Conservation (phyloP, 1,140 invertebrate species). For the Adelges cooleyi region DNA sequence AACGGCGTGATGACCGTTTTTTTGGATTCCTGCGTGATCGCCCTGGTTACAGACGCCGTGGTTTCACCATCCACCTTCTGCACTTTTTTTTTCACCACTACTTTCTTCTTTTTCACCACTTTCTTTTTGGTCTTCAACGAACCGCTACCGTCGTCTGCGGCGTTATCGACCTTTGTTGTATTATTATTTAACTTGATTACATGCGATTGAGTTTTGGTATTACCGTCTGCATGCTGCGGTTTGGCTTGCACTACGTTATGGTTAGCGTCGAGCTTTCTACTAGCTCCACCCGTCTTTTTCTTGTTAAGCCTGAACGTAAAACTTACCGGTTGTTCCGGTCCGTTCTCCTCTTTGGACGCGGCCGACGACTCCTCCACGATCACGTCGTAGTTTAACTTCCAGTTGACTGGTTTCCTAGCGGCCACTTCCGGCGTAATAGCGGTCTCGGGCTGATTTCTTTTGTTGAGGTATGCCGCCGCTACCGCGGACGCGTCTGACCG, state of each 20-base stretch:
- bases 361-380: neutral
- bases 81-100: constrained; percentile 18
- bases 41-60: neutral
- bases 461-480: neutral
- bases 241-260: constrained; percentile 3
- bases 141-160: neutral
- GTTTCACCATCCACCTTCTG: neutral
- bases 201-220: constrained; percentile 4
- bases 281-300: neutral
- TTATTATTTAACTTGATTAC: neutral
- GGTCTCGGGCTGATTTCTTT: neutral
- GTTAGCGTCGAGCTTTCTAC: constrained; percentile 5
- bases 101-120: constrained; percentile 9
- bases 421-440: neutral
- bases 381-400: constrained; percentile 28
- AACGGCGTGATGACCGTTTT: neutral
- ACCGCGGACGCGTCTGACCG: neutral
- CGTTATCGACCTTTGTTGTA: neutral
- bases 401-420: neutral
- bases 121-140: neutral
- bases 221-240: constrained; percentile 4
- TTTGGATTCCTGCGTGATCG: neutral
- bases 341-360: neutral
- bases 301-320: constrained; percentile 16
- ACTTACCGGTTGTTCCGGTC: constrained; percentile 14